Evolutionary conservation across 30 jellyfish, hydroid and myxozoan genomes (phyloP), one percentile per base, ranked within the genome.

Genomic region (Cassiopea andromeda): DNA sequence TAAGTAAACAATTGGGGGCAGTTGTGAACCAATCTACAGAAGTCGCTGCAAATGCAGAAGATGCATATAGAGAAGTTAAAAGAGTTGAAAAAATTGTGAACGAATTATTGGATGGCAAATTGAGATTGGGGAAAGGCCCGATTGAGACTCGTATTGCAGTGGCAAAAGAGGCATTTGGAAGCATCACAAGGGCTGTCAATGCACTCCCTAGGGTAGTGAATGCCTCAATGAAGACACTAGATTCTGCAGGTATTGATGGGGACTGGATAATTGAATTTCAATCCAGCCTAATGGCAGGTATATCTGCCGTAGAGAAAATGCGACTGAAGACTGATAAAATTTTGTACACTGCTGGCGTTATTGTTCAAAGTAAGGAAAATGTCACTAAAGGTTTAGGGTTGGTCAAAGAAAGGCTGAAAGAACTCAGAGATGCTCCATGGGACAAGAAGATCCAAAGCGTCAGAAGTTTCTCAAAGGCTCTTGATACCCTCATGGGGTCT

Each of bases 201-300:
- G 93, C 86, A 43, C 76, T 95, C 45, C 99, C 99, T 7, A 69
- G 71, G 14, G 60, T 95, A 14, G 78, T 95, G 49, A 77, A 71
- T 12, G 67, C 91, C 12, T 84, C 97, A 5, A 83, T 57, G 48
- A 83, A 69, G 8, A 75, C 94, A 19, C 60, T 95, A 44, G 92
- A 82, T n/a, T 75, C 95, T 17, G 94, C 95, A 57, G 99, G 99
- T 5, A 75, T 95, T 2, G 93, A 88, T 60, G 81, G 79, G n/a
- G 88, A 88, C 19, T 95, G 99, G 99, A 58, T 95, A 50, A 84
- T 61, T 3, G 49, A 46, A 14, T 79, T 95, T 75, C 93, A 93
- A 7, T 48, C 86, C 13, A 81, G 89, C 15, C 57, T 95, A 27
- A 79, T 67, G 70, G 73, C 78, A 0, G 76, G 89, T 17, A 80